Base-by-base conservation (phyloP, 1,140 invertebrate genomes). In the Diorhabda elongata region DNA sequence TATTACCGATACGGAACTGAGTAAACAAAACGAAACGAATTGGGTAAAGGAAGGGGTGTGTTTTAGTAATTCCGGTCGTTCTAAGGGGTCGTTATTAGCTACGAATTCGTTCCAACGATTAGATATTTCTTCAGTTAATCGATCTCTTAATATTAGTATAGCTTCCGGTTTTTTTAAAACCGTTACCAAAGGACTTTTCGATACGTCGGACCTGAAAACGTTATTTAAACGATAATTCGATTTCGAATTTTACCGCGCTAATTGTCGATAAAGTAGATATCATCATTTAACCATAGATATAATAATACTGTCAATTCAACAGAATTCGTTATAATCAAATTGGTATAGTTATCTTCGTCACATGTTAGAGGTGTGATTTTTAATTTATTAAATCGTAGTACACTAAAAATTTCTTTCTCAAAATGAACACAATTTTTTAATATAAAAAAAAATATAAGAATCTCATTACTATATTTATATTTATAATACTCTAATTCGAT, bases 41-140 rank as follows among this genome's bases (percentile, higher is more conserved):
- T 87, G 85, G 60, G 85, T 87, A 2, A 88, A 74, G 3, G 84
- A 85, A 2, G 87, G 86, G 3, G 83, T 80, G 6, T 83, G 86
- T 75, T 90, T 90, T 1, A 88, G 74, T 2, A 89, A 82, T 68
- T 88, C 84, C 0, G 88, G 87, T 58, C 88, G 87, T 74, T 92
- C 90, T 3, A 88, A 80, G 0, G 92, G 91, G 79, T 94, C 92
- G 72, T 92, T 91, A 72, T 89, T 87, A 58, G 85, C 89, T 7
- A 92, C 86, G 69, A 93, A 90, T 73, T 92, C 90, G 73, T 92
- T 92, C 91, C 91, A 94, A 45, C 85, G 82, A 66, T 92, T 92
- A 11, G 88, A 87, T 41, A 91, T 82, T 58, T 86, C 87, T 72
- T 91, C 87, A 7, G 85, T 84, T 6, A 92, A 70, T 71, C 89